Conservation (phyloP, 2,113 vertebrate species). For the Corvus cornix region DNA sequence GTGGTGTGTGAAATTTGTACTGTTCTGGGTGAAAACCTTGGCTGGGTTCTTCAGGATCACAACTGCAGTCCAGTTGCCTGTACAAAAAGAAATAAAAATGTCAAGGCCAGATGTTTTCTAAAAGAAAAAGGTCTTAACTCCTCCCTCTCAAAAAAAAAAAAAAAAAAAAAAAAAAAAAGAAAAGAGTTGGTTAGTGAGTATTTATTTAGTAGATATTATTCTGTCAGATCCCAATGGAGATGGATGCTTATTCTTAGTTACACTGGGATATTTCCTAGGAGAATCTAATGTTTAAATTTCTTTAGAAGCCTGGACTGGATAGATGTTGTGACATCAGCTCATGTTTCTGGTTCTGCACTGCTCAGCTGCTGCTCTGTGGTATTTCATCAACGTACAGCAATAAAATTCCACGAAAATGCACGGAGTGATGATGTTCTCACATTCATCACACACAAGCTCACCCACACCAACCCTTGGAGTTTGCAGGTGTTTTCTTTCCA, state of each 20-base stretch:
- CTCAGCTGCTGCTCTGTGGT: no score
- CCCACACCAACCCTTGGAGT: background rate
- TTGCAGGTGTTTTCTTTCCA: background rate
- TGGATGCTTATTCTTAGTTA: background rate
- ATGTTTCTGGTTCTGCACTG: background rate
- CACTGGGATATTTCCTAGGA: background rate
- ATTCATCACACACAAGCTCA: fast-evolving
- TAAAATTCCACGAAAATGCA: background rate
- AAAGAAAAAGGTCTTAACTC: background rate
- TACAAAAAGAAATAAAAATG: background rate
- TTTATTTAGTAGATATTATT: background rate
- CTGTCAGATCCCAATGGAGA: background rate
- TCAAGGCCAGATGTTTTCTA: background rate
- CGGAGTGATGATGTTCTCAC: fast-evolving
- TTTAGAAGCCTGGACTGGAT: background rate
- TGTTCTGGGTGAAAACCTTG: background rate
- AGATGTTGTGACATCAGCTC: background rate
- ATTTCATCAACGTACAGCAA: background rate
- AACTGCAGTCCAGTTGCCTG: background rate
- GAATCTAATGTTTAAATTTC: background rate
- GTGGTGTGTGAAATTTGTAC: background rate
- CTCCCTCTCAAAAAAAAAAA: background rate
- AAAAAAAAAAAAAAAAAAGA: no score
- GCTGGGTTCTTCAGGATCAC: background rate
- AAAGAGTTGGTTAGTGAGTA: no score